phyloP scores from a whole-genome alignment of 2,797 vertebrate genomes.

The Enteromius trimaculatus region DNA sequence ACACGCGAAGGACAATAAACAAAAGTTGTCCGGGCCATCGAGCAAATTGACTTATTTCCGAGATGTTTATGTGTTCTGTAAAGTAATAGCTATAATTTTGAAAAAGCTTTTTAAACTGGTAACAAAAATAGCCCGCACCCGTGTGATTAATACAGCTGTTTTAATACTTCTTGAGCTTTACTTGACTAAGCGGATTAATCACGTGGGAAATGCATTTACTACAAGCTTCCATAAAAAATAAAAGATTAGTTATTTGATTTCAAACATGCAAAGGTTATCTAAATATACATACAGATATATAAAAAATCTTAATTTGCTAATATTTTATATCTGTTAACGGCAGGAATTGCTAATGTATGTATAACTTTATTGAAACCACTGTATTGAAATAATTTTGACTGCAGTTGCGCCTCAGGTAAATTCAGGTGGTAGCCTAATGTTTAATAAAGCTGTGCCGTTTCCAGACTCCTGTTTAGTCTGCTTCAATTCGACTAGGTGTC shows the following conservation, averaged over 20 bases:
- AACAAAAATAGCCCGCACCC: not conserved
- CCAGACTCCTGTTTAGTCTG: not conserved
- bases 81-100: not conserved
- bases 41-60: conserved; percentile 20
- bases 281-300: not conserved
- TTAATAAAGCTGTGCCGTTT: not conserved
- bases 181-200: conserved; percentile 19
- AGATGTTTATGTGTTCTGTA: not conserved
- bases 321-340: not conserved
- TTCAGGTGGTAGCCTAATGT: not conserved
- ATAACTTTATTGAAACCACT: no score
- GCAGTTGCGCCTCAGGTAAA: not conserved
- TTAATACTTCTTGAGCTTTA: not conserved
- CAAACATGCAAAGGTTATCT: not conserved
- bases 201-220: not conserved
- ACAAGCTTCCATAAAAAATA: not conserved
- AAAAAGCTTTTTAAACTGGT: not conserved
- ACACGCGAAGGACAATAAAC: conserved; percentile 33
- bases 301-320: not conserved
- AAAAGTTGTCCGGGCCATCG: not conserved
- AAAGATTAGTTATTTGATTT: not conserved
- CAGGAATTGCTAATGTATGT: not conserved
- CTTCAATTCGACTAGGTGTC: not conserved
- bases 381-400: not conserved
- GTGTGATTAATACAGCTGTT: conserved; percentile 4